Evolutionary conservation across 1,140 invertebrate genomes (phyloP), one percentile per base, ranked within the genome.

Genomic region (Euborellia annulipes): DNA sequence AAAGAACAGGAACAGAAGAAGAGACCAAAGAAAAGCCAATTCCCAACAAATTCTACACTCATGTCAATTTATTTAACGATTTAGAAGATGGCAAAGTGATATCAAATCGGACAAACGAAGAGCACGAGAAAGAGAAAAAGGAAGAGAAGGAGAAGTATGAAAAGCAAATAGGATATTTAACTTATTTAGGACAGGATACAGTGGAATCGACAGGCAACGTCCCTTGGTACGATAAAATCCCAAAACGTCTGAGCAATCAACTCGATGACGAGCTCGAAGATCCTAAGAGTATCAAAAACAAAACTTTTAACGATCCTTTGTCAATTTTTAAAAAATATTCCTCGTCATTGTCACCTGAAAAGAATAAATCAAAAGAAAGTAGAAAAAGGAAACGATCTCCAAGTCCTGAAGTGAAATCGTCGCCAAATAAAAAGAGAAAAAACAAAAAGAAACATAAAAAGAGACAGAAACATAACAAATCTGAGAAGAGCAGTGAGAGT

Each of bases 121-220:
- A 96, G 50, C 81, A 92, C 64, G 88, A 94, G 58, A 76, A 75
- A 52, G 93, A 97, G 59, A 78, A 84, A 47, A 93, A 89, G 61
- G 78, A 85, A 49, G 90, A 95, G 61, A 78, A 85, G 62, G 91
- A 97, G 62, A 88, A 93, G 55, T 96, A 93, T 73, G 94, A 98
- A 61, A 96, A 96, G 58, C 86, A 91, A 66, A 93, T 98, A 57
- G 94, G 94, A 1, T 85, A 92, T 58, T 67, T 98, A 14, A 96
- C 89, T 36, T 97, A 96, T 68, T 69, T 98, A 41, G 93, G 91
- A 0, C 92, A 98, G 66, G 85, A 91, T 60, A 82, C 87, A 38
- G 78, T 86, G 61, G 91, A 96, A 66, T 72, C 78, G 8, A 72
- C 79, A 1, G 81, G 80, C 14, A 78, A 79, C 53, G 74, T 73